These are phyloP conservation scores for Deroplatys truncata DNA, from an alignment of 2,888 invertebrate species.

Conservation along the genomic window DNA sequence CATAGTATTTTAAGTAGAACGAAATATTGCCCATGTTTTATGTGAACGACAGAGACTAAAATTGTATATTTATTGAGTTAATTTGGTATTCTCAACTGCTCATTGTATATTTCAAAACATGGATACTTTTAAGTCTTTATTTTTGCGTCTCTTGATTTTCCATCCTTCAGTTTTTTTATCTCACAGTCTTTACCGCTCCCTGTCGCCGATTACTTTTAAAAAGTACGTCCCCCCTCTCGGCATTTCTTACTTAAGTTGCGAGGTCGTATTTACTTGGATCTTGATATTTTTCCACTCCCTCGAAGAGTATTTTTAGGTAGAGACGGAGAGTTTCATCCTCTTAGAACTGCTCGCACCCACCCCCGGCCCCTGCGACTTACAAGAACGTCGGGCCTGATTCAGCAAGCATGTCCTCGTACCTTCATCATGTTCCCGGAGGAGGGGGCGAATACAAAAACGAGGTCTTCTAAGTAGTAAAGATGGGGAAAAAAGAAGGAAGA, in stretches of 20 bases:
- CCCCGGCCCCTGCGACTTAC: conserved; percentile 20
- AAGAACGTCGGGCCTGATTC: conserved; percentile 22
- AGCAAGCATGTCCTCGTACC: conserved; percentile 25
- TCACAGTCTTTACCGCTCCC: conserved; percentile 37
- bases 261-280: conserved; percentile 15
- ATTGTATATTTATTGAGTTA: too few relatives aligned
- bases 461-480: conserved; percentile 12
- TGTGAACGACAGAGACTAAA: too few relatives aligned
- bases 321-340: conserved; percentile 1
- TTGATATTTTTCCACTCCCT: conserved; percentile 29
- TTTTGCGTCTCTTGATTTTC: background rate
- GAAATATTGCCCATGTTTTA: too few relatives aligned
- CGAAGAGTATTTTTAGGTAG: background rate
- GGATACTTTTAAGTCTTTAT: background rate
- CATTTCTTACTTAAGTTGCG: background rate
- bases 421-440: conserved; percentile 18
- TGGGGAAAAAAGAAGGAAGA: conserved; percentile 7
- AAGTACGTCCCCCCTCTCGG: background rate
- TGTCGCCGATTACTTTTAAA: conserved; percentile 30
- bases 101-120: background rate
- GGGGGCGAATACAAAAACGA: background rate
- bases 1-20: too few relatives aligned
- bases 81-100: too few relatives aligned
- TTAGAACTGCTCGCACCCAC: conserved; percentile 7
- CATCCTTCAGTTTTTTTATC: conserved; percentile 47